A percentile compares a stretch with the other conserved stretches of the same genome.
phyloP scores from a whole-genome alignment of 2,888 invertebrate genomes.

The Pterostichus madidus region DNA sequence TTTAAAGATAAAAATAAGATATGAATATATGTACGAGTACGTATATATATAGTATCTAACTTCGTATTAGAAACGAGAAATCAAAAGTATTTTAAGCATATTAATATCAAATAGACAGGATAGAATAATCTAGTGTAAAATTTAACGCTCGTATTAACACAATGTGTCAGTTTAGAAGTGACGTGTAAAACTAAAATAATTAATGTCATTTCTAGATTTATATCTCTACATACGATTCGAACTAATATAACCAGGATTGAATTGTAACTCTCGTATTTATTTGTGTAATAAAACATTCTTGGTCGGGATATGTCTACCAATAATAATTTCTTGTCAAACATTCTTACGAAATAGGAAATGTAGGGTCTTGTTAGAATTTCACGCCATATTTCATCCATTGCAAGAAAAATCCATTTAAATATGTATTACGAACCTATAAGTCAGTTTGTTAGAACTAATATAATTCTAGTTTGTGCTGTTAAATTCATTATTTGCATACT shows the following conservation, averaged over 20 bases:
- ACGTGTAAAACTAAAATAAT: slow-evolving; percentile 14
- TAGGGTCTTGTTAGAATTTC: no score
- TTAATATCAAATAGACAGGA: neutral
- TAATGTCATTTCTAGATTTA: slow-evolving; percentile 28
- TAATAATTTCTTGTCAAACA: slow-evolving; percentile 31
- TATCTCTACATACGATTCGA: neutral
- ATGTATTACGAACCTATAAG: no score
- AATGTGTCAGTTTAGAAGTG: neutral
- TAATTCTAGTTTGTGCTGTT: no score
- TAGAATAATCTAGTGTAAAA: neutral
- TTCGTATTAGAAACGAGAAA: neutral
- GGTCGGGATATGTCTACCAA: slow-evolving; percentile 9
- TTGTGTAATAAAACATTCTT: slow-evolving; percentile 7
- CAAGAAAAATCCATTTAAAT: no score
- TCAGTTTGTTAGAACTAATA: no score
- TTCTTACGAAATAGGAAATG: slow-evolving; percentile 20
- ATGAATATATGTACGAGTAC: no score
- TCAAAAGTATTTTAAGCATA: neutral
- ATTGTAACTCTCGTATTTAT: slow-evolving; percentile 17
- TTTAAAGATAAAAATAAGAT: no score
- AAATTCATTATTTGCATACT: no score
- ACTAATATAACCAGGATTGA: slow-evolving; percentile 6
- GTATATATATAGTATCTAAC: neutral
- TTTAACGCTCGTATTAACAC: neutral
- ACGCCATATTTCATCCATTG: no score